Evolutionary conservation across 1,140 invertebrate species (phyloP).

Genomic region (Schmidtea mediterranea): DNA sequence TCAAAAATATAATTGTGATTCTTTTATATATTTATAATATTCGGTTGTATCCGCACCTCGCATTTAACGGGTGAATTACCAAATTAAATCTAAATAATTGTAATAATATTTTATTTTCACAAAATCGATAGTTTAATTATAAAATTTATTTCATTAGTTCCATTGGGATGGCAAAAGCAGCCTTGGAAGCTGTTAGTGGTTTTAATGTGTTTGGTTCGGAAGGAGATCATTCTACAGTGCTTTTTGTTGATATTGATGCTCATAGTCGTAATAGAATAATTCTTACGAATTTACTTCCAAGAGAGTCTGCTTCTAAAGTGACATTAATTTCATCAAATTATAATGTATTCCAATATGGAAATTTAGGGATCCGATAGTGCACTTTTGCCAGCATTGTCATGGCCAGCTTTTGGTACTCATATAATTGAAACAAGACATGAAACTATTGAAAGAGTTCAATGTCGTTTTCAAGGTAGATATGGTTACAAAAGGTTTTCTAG

Average conservation of each 20-base stretch:
- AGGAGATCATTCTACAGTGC: constrained; percentile 83
- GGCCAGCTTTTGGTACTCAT: constrained; percentile 87
- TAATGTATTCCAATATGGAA: neutral
- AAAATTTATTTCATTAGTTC: constrained; percentile 25
- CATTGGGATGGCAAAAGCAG: constrained; percentile 78
- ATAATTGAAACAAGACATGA: constrained; percentile 55
- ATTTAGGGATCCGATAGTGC: constrained; percentile 49
- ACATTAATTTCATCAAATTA: constrained; percentile 5
- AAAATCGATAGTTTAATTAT: neutral
- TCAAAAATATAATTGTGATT: no score
- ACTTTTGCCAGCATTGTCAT: constrained; percentile 65
- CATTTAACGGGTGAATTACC: no score
- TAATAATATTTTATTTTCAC: neutral
- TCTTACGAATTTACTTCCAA: constrained; percentile 82
- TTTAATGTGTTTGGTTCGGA: constrained; percentile 91
- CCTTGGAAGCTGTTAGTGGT: constrained; percentile 87
- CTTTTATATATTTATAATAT: no score
- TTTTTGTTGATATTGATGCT: constrained; percentile 96
- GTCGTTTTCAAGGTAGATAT: constrained; percentile 55
- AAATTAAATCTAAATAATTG: no score
- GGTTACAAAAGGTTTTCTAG: constrained; percentile 79
- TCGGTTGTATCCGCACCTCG: no score
- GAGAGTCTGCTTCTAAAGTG: constrained; percentile 93
- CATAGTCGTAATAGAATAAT: constrained; percentile 94
- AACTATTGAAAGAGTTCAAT: constrained; percentile 59